Base-by-base conservation (phyloP, 1,140 invertebrate genomes). In the Drosophila baimaii region DNA sequence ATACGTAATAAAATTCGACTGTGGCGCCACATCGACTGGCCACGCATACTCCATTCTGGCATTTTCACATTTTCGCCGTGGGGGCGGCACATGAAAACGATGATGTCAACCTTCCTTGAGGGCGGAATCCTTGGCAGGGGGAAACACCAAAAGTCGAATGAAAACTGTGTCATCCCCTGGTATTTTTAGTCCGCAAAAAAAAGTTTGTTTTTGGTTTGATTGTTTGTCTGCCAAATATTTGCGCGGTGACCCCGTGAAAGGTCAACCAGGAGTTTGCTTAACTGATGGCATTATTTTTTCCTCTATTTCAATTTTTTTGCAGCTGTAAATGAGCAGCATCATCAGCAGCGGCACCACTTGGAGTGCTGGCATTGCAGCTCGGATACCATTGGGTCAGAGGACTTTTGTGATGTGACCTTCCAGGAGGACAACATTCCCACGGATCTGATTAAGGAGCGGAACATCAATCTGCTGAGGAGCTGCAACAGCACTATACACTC, bases 281-380 rank as follows among this genome's bases (percentile, higher is more conserved):
- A 13, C 23, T 35, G 8, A 63, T 65, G 59, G 2, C n/a, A 17
- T 47, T 62, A 8, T 25, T 21, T 69, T 15, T 58, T 17, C 1
- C 2, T 17, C 19, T 6, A 5, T 3, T 12, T 31, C 12, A 0
- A 31, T 31, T 35, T 44, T 33, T 21, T 59, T 37, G 23, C 61
- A 73, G 33, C 70, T 78, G 86, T 70, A 4, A 66, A 74, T 15
- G 77, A 88, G 43, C 70, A 81, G 27, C 44, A 77, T 39, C 44
- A 75, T 46, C 65, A 59, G 17, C 65, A 71, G 13, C 46, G 71
- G 31, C 69, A 65, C 5, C 71, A 61, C 17, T 72, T 91, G 64
- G 61, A 91, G 56, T 91, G 90, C 56, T 91, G 90, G 90, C 90
- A 91, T 27, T 91, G 90, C 69, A 91, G 90, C 64, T 91, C 90